Conservation (phyloP, 1,140 invertebrate genomes). For the Drosophila sucinea region DNA sequence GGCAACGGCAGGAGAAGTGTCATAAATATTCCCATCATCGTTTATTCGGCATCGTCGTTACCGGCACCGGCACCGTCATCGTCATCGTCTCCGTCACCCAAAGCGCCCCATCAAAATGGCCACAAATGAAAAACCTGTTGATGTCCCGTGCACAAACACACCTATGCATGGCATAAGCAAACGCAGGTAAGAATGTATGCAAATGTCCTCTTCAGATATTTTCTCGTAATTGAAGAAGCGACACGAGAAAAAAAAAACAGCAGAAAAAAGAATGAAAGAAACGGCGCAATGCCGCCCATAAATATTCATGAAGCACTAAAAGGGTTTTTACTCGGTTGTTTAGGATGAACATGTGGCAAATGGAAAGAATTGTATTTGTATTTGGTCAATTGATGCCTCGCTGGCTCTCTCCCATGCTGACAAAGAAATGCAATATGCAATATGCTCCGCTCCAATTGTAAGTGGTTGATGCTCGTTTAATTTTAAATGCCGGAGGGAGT, state of each 20-base stretch:
- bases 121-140: conserved; percentile 79
- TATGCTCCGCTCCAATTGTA: conserved; percentile 50
- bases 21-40: conserved; percentile 82
- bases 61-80: conserved; percentile 3
- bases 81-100: neutral
- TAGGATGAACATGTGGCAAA: conserved; percentile 45
- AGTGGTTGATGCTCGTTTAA: conserved; percentile 51
- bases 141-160: conserved; percentile 45
- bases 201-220: conserved; percentile 33
- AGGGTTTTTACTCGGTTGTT: conserved; percentile 66
- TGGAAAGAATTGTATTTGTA: conserved; percentile 62
- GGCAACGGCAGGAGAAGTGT: conserved; percentile 68
- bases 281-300: conserved; percentile 48
- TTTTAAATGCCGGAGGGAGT: conserved; percentile 62
- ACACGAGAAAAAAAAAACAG: conserved; percentile 17
- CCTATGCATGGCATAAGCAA: too few relatives aligned
- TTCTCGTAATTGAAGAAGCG: conserved; percentile 69
- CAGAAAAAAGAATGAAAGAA: conserved; percentile 14
- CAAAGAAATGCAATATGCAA: conserved; percentile 67
- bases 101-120: conserved; percentile 71
- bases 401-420: conserved; percentile 11
- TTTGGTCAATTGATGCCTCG: conserved; percentile 46
- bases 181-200: conserved; percentile 8
- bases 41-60: conserved; percentile 58
- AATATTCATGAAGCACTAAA: conserved; percentile 81